Evolutionary conservation across 2,797 vertebrate genomes (phyloP).

Genomic region (Siniperca undulata): DNA sequence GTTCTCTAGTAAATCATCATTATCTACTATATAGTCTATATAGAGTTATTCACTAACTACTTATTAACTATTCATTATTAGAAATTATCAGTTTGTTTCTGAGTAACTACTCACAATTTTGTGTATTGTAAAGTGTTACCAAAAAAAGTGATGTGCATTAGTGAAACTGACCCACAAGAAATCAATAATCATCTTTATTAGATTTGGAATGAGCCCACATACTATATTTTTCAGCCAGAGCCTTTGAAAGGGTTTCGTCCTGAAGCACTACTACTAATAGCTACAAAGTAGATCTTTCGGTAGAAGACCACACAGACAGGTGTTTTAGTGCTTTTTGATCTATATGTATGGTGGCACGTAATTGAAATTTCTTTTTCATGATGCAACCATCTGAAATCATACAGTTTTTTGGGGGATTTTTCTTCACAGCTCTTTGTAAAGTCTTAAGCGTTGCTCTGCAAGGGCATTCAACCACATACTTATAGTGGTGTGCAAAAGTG

Average conservation of each 20-base stretch:
- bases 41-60: too few relatives aligned
- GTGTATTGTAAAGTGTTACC: too few relatives aligned
- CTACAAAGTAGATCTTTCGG: background rate
- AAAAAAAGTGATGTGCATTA: background rate
- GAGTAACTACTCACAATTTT: too few relatives aligned
- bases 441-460: background rate
- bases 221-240: background rate
- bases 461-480: constrained; percentile 4
- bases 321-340: constrained; percentile 29
- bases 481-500: too few relatives aligned
- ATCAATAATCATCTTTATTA: background rate
- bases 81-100: too few relatives aligned
- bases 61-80: too few relatives aligned
- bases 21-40: too few relatives aligned
- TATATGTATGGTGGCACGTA: constrained; percentile 34
- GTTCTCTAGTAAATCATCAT: too few relatives aligned
- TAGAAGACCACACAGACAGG: constrained; percentile 30
- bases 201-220: background rate
- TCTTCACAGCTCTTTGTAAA: constrained; percentile 3
- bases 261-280: background rate
- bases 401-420: background rate
- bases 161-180: background rate
- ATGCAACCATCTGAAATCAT: constrained; percentile 66
- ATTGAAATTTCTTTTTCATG: constrained; percentile 53
- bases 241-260: background rate